phyloP scores from a whole-genome alignment of 2,888 invertebrate genomes.

The Clanis bilineata region DNA sequence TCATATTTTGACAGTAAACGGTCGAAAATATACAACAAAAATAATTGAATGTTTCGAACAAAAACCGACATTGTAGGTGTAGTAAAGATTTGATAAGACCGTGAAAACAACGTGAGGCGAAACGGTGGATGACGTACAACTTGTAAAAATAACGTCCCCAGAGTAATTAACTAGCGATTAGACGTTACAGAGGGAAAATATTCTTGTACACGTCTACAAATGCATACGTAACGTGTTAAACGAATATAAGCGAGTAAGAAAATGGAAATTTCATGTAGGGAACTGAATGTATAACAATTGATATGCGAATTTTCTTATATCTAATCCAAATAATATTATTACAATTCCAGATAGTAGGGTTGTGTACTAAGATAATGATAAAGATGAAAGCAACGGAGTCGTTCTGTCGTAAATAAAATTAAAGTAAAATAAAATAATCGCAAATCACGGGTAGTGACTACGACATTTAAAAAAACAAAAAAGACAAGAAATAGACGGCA shows the following conservation, averaged over 20 bases:
- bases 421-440: neutral
- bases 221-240: neutral
- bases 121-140: conserved; percentile 1
- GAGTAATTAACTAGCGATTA: conserved; percentile 13
- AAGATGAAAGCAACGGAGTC: too few species aligned
- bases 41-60: neutral
- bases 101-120: conserved; percentile 10
- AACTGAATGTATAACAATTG: too few species aligned
- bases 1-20: neutral
- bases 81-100: conserved; percentile 12
- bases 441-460: neutral
- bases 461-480: neutral
- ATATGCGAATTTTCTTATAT: too few species aligned
- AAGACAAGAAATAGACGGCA: neutral
- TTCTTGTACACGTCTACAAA: neutral
- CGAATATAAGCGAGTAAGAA: neutral
- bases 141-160: conserved; percentile 10
- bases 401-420: too few species aligned
- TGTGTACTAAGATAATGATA: too few species aligned
- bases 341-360: too few species aligned
- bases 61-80: conserved; percentile 11
- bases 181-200: neutral
- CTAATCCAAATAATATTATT: too few species aligned
- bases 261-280: neutral
- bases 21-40: conserved; percentile 7